Conservation (phyloP, 2,888 invertebrate species). For the Acanthacorydalis orientalis region DNA sequence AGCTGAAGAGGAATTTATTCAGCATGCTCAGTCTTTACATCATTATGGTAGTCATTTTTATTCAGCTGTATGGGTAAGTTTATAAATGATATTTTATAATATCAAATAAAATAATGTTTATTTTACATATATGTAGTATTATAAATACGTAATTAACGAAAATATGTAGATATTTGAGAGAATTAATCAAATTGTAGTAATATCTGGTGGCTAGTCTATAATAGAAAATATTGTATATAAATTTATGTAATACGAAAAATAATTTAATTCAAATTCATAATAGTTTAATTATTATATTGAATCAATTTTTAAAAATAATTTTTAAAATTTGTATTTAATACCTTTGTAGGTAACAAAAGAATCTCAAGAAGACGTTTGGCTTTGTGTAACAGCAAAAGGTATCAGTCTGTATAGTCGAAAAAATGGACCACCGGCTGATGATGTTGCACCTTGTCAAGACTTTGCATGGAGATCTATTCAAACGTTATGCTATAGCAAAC, state of each 20-base stretch:
- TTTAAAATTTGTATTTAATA: slow-evolving; percentile 2
- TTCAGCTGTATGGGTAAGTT: slow-evolving; percentile 43
- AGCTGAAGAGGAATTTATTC: slow-evolving; percentile 55
- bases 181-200: too few species aligned
- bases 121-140: too few species aligned
- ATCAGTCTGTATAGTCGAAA: slow-evolving; percentile 41
- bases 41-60: slow-evolving; percentile 66
- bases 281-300: too few species aligned
- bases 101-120: too few species aligned
- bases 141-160: too few species aligned
- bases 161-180: too few species aligned
- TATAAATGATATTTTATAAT: background rate
- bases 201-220: too few species aligned
- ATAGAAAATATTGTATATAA: too few species aligned
- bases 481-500: slow-evolving; percentile 59
- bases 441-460: slow-evolving; percentile 24
- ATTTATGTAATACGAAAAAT: too few species aligned
- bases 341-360: slow-evolving; percentile 35
- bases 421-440: slow-evolving; percentile 17
- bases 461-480: slow-evolving; percentile 59
- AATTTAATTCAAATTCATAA: too few species aligned
- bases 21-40: slow-evolving; percentile 45
- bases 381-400: slow-evolving; percentile 46
- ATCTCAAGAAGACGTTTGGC: slow-evolving; percentile 40
- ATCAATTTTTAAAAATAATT: background rate